Conservation (phyloP, 1,140 invertebrate species). For the Arctopsyche grandis region DNA sequence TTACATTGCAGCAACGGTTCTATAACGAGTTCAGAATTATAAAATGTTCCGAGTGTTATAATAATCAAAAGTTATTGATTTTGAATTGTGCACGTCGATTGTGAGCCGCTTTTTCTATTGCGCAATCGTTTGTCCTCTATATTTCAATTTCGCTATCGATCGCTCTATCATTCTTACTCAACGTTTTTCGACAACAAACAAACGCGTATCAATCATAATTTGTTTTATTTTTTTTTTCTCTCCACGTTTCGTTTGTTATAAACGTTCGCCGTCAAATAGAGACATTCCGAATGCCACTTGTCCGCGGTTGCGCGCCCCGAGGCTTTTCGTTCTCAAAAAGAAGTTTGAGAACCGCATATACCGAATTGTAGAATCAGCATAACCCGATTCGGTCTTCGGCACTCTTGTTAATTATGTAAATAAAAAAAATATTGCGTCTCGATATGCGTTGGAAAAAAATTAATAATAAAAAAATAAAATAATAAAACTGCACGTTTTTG, state of each 20-base stretch:
- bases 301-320: background rate
- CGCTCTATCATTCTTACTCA: background rate
- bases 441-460: background rate
- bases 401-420: conserved; percentile 29
- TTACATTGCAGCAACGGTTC: too few relatives aligned
- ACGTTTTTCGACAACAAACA: background rate
- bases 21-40: too few relatives aligned
- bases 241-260: background rate
- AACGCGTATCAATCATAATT: conserved; percentile 18
- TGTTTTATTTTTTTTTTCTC: background rate
- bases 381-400: conserved; percentile 10
- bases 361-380: conserved; percentile 14
- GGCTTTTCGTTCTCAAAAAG: background rate
- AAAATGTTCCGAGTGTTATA: too few relatives aligned
- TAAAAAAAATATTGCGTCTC: background rate
- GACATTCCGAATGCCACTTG: conserved; percentile 22
- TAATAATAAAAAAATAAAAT: conserved; percentile 5
- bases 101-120: background rate
- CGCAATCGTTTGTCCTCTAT: background rate
- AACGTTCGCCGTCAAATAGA: background rate
- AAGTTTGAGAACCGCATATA: conserved; percentile 1
- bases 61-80: too few relatives aligned
- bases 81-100: too few relatives aligned
- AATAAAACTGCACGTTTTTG: conserved; percentile 11
- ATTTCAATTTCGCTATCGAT: background rate